phyloP scores from a whole-genome alignment of 2,113 vertebrate genomes.

The Oncorhynchus nerka region DNA sequence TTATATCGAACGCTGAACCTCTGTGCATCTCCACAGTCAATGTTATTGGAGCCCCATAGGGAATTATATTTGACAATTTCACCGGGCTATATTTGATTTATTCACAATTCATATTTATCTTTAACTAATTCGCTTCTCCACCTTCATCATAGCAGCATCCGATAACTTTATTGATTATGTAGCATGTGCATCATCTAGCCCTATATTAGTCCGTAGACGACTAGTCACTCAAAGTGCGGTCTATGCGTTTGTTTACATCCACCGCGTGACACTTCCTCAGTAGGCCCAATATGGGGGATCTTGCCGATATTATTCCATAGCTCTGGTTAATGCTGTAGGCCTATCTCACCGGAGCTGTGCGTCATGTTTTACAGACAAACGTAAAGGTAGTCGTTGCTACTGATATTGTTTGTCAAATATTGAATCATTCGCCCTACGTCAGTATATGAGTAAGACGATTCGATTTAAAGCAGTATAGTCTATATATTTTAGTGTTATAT shows the following conservation, averaged over 20 bases:
- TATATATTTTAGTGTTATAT: background rate
- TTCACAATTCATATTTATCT: background rate
- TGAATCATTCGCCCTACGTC: background rate
- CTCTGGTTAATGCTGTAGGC: too few relatives aligned
- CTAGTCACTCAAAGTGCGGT: background rate
- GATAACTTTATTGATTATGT: background rate
- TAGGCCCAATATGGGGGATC: background rate
- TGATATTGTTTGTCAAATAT: background rate
- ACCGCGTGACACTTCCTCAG: background rate
- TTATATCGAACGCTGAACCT: background rate
- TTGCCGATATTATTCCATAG: too few relatives aligned
- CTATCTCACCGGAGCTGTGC: background rate
- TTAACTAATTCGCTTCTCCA: background rate
- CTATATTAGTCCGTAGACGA: background rate
- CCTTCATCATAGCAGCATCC: background rate
- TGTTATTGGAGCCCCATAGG: background rate
- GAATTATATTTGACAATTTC: background rate
- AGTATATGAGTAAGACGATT: background rate
- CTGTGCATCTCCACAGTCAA: background rate
- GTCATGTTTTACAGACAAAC: background rate
- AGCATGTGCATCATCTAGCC: background rate
- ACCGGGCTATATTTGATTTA: background rate
- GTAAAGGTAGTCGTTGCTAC: background rate
- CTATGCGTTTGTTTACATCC: background rate
- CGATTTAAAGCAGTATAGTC: background rate